Conservation (phyloP, 2,888 invertebrate genomes). For the Myopa tessellatipennis region DNA sequence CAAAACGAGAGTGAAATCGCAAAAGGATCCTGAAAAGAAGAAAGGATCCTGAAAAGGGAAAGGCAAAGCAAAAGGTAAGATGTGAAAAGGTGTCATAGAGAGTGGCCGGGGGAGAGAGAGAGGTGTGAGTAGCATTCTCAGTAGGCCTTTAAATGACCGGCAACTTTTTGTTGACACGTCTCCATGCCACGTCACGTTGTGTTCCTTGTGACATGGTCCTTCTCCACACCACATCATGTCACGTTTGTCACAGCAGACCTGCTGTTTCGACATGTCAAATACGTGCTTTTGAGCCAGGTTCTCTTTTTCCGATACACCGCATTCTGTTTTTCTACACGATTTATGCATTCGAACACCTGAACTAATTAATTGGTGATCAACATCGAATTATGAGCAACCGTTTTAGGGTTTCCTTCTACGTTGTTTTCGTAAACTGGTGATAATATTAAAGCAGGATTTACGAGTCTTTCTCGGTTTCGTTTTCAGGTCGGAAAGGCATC, state of each 20-base stretch:
- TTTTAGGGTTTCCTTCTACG: not conserved
- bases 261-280: conserved; percentile 12
- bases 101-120: too few species aligned
- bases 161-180: not conserved
- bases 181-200: not conserved
- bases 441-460: not conserved
- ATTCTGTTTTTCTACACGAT: not conserved
- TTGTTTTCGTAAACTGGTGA: not conserved
- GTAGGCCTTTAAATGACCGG: not conserved
- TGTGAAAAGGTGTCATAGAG: too few species aligned
- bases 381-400: not conserved
- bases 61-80: too few species aligned
- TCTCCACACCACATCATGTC: not conserved
- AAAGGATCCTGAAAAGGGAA: too few species aligned
- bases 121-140: too few species aligned
- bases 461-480: not conserved
- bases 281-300: not conserved
- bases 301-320: not conserved
- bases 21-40: too few species aligned
- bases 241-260: conserved; percentile 7
- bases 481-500: too few species aligned
- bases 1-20: too few species aligned
- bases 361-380: conserved; percentile 1
- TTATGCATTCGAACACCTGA: conserved; percentile 19
- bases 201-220: not conserved